These are phyloP conservation scores for Hirudo medicinalis DNA, from an alignment of 1,140 invertebrate species.

Conservation along the genomic window DNA sequence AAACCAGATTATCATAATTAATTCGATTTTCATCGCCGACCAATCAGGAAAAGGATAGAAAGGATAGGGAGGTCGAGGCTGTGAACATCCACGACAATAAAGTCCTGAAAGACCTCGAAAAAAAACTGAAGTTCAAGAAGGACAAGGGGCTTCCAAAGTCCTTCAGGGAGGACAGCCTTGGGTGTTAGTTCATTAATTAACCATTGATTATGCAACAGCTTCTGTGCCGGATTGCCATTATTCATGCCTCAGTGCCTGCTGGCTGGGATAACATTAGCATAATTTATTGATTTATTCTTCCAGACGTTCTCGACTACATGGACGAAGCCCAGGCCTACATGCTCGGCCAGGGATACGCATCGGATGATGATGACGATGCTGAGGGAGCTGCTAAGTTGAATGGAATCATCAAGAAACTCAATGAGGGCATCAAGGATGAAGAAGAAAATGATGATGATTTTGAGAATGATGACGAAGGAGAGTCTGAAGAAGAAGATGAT, in stretches of 20 bases:
- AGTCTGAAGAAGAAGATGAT: background rate
- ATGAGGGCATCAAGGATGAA: background rate
- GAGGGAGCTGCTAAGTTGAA: background rate
- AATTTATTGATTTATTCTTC: background rate
- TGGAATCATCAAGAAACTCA: background rate
- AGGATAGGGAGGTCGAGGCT: background rate
- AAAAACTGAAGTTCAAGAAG: slow-evolving; percentile 3
- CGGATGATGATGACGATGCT: slow-evolving; percentile 3
- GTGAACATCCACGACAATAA: background rate
- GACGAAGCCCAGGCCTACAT: background rate
- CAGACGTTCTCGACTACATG: slow-evolving; percentile 6
- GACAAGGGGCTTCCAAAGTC: background rate
- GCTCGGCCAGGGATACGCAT: background rate
- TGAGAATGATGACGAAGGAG: background rate
- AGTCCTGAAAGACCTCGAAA: background rate
- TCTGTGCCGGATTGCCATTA: background rate
- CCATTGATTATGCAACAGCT: background rate
- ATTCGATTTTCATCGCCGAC: too few relatives aligned
- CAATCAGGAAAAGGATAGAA: background rate
- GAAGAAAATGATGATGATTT: background rate
- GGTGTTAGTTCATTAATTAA: background rate
- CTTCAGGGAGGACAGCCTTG: background rate
- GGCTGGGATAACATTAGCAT: background rate
- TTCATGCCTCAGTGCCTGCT: background rate
- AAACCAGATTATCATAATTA: too few relatives aligned